phyloP scores from a whole-genome alignment of 23 tunicate species.

The Trididemnum clinides region DNA sequence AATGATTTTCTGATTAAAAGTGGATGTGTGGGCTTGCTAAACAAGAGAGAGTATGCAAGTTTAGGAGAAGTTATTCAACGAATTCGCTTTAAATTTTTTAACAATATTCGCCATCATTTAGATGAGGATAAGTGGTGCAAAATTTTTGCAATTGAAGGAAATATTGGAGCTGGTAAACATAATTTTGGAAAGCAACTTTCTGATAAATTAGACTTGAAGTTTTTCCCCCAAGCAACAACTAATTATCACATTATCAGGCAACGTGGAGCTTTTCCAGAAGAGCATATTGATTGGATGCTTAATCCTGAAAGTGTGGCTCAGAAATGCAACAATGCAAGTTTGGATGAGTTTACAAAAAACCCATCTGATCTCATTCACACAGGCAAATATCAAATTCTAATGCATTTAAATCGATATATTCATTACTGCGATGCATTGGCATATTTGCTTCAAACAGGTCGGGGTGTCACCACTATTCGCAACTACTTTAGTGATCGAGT shows the following conservation, averaged over 20 bases:
- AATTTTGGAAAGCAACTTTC: constrained; percentile 66
- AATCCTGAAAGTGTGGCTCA: constrained; percentile 31
- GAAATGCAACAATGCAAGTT: background rate
- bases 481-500: constrained; percentile 45
- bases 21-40: background rate
- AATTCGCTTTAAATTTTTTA: constrained; percentile 38
- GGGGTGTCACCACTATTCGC: constrained; percentile 50
- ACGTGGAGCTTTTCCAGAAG: constrained; percentile 14
- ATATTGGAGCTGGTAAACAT: constrained; percentile 64
- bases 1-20: background rate
- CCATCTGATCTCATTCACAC: constrained; percentile 77
- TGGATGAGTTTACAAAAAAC: constrained; percentile 35
- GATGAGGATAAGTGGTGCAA: constrained; percentile 76
- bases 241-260: constrained; percentile 33
- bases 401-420: constrained; percentile 10
- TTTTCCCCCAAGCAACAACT: constrained; percentile 32
- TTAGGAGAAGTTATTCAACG: constrained; percentile 53
- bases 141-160: constrained; percentile 71
- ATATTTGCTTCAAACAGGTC: constrained; percentile 57
- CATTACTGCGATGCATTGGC: constrained; percentile 68
- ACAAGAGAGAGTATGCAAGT: background rate
- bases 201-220: constrained; percentile 56
- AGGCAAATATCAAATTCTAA: constrained; percentile 6
- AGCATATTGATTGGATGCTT: constrained; percentile 21
- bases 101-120: constrained; percentile 51